phyloP scores from a whole-genome alignment of 2,113 vertebrate species.

The Uria aalge region DNA sequence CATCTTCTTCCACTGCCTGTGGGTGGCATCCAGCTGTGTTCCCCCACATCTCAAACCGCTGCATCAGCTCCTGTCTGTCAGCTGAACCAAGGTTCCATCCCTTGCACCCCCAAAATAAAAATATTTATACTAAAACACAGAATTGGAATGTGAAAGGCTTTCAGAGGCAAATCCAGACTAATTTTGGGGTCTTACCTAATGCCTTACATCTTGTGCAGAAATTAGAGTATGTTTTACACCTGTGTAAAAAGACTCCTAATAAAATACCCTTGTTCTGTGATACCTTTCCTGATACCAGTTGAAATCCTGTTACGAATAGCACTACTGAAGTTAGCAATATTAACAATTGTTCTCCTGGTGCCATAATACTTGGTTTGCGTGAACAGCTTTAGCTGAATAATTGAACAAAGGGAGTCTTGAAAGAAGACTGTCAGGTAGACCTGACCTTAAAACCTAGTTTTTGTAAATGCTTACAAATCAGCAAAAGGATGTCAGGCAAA shows the following conservation, averaged over 20 bases:
- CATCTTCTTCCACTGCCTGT: neutral
- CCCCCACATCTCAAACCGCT: neutral
- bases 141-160: neutral
- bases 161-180: neutral
- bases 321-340: neutral
- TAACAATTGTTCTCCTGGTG: neutral
- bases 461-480: neutral
- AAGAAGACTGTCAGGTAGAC: neutral
- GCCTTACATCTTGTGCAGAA: neutral
- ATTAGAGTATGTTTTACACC: neutral
- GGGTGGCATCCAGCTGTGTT: neutral
- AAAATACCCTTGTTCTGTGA: neutral
- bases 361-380: neutral
- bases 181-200: neutral
- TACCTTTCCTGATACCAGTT: neutral
- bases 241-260: neutral
- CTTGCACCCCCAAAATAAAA: neutral
- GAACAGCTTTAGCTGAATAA: constrained; percentile 4
- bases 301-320: neutral
- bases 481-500: neutral
- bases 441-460: constrained; percentile 15
- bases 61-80: neutral
- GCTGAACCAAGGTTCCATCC: neutral
- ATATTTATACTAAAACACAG: neutral
- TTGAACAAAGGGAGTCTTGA: neutral